These are phyloP conservation scores for Helicolenus hilgendorfi DNA, from an alignment of 2,797 vertebrate species.

Conservation along the genomic window DNA sequence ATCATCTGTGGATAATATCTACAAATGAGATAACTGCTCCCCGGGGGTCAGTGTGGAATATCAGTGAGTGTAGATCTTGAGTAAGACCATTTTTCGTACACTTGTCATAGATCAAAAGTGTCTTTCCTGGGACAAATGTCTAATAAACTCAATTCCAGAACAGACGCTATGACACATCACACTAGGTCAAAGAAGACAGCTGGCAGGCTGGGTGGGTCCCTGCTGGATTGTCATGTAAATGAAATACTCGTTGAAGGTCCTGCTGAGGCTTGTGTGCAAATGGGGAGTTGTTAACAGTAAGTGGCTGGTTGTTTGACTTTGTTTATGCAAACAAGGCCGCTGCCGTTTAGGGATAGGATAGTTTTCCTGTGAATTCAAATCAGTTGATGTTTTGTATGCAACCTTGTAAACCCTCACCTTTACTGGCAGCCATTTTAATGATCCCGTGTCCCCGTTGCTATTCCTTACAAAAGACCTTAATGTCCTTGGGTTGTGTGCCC, in stretches of 20 bases:
- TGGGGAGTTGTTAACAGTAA: not conserved
- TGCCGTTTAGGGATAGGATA: not conserved
- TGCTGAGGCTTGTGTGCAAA: conserved; percentile 33
- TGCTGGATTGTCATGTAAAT: conserved; percentile 2
- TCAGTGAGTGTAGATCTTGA: not conserved
- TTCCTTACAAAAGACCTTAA: conserved; percentile 13
- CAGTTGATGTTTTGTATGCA: not conserved
- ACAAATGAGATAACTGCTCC: not conserved
- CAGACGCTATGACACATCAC: not conserved
- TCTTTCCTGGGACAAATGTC: not conserved
- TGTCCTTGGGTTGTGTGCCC: conserved; percentile 10
- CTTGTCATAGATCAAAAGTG: too few relatives aligned
- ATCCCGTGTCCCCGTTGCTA: not conserved
- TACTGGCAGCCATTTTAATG: conserved; percentile 28
- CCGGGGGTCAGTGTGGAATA: not conserved
- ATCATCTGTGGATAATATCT: not conserved
- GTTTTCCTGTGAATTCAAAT: not conserved
- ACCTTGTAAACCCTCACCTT: conserved; percentile 7
- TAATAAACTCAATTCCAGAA: not conserved
- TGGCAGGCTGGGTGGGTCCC: not conserved
- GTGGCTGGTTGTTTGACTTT: conserved; percentile 12
- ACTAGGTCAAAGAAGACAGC: not conserved
- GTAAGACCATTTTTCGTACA: fast-evolving
- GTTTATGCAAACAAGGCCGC: conserved; percentile 15
- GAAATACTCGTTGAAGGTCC: not conserved